Evolutionary conservation across 2,797 vertebrate genomes (phyloP), one percentile per base, ranked within the genome.

Genomic region (Erithacus rubecula): DNA sequence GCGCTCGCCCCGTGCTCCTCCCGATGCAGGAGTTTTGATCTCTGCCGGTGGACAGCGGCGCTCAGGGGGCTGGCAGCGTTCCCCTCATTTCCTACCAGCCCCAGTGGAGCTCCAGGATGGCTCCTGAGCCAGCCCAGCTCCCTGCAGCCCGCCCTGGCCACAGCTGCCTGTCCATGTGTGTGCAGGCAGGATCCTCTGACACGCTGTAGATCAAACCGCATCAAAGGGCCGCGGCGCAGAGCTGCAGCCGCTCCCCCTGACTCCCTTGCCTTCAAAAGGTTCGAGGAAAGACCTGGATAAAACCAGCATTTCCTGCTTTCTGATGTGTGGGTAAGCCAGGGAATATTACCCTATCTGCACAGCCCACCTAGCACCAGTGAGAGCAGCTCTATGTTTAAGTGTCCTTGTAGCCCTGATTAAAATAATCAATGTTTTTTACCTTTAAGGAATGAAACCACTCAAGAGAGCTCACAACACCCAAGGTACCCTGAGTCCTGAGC

Each of bases 261-360:
- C 95, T 97, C 85, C 62, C 96, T 87, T 87, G 97, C 97, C 90
- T 91, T 94, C 90, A 96, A 94, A 94, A 96, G 96, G 91, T 71
- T 97, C 96, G 26, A 71, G 95, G 81, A 97, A 97, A 94, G 96
- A 96, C 97, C 93, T 93, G 91, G 97, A 98, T 98, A 96, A 98
- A 98, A 97, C 15, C 34, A 91, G 96, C 9, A 83, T 93, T 98
- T 98, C 98, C 98, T 98, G 98, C 94, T 94, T 98, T 98, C 97
- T 98, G 97, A 98, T 88, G 96, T 95, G 78, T 4, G 65, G 55
- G 23, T 46, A 44, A 70, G 76, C 36, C 12, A 2, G 88, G 49
- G 74, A 79, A 68, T 34, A 5, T 19, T 91, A 56, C 23, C 78
- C 10, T 23, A 51, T 77, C 87, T 91, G 74, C 1, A 15, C 62